These are phyloP conservation scores for Pantelozetes paolii DNA, from an alignment of 2,888 invertebrate genomes.

Conservation along the genomic window DNA sequence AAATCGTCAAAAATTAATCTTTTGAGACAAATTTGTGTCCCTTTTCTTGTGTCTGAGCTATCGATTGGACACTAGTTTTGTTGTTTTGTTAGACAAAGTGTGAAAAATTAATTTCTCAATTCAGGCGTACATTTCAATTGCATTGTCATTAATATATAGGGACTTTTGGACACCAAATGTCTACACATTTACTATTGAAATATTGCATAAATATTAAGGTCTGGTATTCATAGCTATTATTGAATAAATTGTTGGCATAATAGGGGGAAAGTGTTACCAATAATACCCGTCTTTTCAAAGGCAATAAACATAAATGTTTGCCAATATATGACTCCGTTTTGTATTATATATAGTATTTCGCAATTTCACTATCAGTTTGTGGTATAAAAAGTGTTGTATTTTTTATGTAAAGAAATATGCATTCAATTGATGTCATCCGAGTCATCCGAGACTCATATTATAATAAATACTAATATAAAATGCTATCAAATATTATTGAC, in stretches of 20 bases:
- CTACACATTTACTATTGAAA: too few relatives aligned
- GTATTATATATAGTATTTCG: not conserved
- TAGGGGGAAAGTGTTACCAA: too few relatives aligned
- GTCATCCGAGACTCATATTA: not conserved
- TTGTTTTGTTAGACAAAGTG: not conserved
- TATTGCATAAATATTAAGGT: too few relatives aligned
- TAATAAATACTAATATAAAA: not conserved
- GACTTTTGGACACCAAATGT: too few relatives aligned
- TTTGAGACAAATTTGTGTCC: not conserved
- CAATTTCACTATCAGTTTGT: not conserved
- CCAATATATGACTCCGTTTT: not conserved
- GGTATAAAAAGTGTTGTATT: too few relatives aligned
- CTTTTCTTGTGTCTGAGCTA: not conserved
- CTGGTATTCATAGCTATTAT: too few relatives aligned
- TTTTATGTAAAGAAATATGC: too few relatives aligned
- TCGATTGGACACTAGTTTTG: not conserved
- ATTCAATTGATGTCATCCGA: too few relatives aligned
- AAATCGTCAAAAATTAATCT: not conserved
- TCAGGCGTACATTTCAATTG: not conserved
- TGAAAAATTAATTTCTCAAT: not conserved
- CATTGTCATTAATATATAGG: too few relatives aligned
- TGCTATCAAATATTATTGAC: not conserved
- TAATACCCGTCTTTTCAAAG: not conserved
- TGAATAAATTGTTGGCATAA: too few relatives aligned
- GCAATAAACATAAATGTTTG: not conserved